phyloP scores from a whole-genome alignment of 2,797 vertebrate genomes.

The Tenualosa ilisha region DNA sequence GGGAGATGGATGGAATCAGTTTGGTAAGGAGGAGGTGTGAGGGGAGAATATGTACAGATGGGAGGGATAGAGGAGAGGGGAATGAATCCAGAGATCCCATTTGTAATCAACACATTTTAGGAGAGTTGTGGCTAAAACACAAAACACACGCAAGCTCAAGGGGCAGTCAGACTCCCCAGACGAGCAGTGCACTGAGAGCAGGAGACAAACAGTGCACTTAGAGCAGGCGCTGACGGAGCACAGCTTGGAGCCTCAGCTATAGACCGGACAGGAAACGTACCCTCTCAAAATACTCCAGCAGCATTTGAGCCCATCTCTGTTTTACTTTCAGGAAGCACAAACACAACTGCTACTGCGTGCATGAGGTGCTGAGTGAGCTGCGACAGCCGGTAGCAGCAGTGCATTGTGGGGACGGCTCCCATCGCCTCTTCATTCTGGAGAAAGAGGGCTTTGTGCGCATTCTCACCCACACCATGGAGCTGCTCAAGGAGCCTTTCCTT shows the following conservation, averaged over 20 bases:
- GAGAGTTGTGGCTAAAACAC: not conserved
- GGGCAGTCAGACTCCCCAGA: not conserved
- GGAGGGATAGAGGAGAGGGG: not conserved
- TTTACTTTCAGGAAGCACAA: constrained; percentile 90
- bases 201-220: not conserved
- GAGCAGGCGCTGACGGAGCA: not conserved
- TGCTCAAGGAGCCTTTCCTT: constrained; percentile 94
- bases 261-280: not conserved
- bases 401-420: constrained; percentile 92
- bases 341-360: constrained; percentile 97
- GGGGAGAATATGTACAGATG: not conserved
- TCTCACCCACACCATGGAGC: constrained; percentile 85
- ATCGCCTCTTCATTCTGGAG: constrained; percentile 95
- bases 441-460: constrained; percentile 94
- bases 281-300: not conserved
- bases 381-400: constrained; percentile 89
- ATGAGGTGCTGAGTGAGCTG: constrained; percentile 91
- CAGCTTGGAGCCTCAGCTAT: not conserved
- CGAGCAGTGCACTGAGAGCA: not conserved
- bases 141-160: not conserved
- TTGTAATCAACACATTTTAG: not conserved
- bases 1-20: no score
- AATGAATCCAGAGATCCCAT: not conserved
- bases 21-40: no score
- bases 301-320: constrained; percentile 52